phyloP scores from a whole-genome alignment of 2,888 invertebrate species.

The Mechanitis mazaeus region DNA sequence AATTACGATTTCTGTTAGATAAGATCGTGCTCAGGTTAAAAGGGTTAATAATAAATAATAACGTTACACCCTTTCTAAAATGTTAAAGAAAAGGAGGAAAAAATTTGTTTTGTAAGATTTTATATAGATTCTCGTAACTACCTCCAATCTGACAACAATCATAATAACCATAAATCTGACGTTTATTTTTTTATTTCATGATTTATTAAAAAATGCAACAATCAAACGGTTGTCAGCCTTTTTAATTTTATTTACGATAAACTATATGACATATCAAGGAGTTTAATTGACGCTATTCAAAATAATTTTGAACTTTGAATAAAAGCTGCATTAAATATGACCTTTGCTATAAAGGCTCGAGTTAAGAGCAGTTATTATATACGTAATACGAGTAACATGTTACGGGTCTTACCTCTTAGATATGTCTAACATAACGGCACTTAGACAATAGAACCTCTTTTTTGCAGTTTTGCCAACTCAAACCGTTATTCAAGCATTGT shows the following conservation, averaged over 20 bases:
- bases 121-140: not conserved
- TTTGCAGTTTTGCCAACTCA: conserved; percentile 30
- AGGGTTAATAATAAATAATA: not conserved
- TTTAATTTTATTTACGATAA: not conserved
- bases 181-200: no score
- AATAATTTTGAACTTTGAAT: conserved; percentile 25
- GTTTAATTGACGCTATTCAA: conserved; percentile 12
- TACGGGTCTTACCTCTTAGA: conserved; percentile 18
- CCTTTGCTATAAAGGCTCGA: conserved; percentile 28
- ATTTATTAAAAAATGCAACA: no score
- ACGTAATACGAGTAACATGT: conserved; percentile 40
- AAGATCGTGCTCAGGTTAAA: not conserved
- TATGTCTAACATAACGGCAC: conserved; percentile 29
- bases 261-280: not conserved
- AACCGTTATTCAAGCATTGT: conserved; percentile 28
- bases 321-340: conserved; percentile 29
- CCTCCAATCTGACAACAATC: no score
- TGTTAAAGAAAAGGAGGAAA: not conserved
- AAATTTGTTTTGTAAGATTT: not conserved
- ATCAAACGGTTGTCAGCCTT: no score
- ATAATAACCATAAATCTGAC: no score
- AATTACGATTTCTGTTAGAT: no score
- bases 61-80: not conserved
- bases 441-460: conserved; percentile 28
- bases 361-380: conserved; percentile 32